Evolutionary conservation across 1,140 invertebrate species (phyloP).

Genomic region (Metopolophium dirhodum): DNA sequence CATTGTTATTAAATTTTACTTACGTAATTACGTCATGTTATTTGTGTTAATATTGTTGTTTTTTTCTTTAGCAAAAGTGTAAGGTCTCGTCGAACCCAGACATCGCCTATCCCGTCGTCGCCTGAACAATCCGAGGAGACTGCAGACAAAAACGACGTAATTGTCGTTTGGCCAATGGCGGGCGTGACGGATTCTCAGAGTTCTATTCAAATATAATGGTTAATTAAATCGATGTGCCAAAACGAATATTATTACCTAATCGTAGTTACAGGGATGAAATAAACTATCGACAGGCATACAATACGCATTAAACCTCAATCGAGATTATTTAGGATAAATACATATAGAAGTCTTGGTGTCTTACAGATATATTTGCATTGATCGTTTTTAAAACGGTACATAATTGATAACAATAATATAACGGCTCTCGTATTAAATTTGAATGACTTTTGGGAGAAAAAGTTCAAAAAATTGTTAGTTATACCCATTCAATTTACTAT

Average conservation of each 20-base stretch:
- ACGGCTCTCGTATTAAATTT: not conserved
- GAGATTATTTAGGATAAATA: not conserved
- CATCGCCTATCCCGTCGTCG: constrained; percentile 45
- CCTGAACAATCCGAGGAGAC: constrained; percentile 42
- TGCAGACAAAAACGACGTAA: constrained; percentile 37
- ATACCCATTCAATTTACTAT: not conserved
- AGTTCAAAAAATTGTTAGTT: not conserved
- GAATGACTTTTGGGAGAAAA: not conserved
- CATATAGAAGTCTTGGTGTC: not conserved
- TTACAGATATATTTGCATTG: not conserved
- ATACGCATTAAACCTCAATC: not conserved
- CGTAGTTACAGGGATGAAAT: constrained; percentile 45
- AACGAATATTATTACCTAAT: constrained; percentile 30
- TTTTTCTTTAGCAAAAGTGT: constrained; percentile 36
- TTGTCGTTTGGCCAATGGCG: constrained; percentile 49
- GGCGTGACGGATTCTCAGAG: not conserved
- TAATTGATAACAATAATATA: not conserved
- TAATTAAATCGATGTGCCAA: constrained; percentile 4
- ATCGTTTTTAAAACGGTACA: not conserved
- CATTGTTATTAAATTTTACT: not conserved
- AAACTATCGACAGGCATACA: not conserved
- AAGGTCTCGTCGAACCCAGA: constrained; percentile 48
- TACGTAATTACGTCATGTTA: not conserved
- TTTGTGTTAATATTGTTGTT: not conserved
- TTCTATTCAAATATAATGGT: constrained; percentile 44